Evolutionary conservation across 2,113 vertebrate species (phyloP).

Genomic region (Channa argus): DNA sequence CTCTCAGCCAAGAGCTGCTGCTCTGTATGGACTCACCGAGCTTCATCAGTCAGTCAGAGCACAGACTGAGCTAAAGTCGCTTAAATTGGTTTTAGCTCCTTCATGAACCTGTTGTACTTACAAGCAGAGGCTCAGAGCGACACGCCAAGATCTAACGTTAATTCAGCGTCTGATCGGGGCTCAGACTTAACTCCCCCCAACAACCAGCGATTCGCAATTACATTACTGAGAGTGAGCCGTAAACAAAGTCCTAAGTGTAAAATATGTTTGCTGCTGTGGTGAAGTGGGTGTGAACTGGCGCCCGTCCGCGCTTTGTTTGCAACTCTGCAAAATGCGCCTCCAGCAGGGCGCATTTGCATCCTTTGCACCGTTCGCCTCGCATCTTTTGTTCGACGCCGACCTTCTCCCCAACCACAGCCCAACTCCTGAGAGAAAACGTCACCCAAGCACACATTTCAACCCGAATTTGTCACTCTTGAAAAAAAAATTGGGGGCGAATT

Average conservation of each 20-base stretch:
- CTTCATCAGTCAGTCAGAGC: neutral
- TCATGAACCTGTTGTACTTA: neutral
- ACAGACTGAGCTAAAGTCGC: neutral
- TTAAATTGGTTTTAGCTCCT: too few relatives aligned
- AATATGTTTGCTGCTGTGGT: neutral
- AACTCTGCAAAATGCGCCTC: slow-evolving; percentile 68
- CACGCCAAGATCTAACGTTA: too few relatives aligned
- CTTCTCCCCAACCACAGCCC: neutral
- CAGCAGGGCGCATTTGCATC: slow-evolving; percentile 75
- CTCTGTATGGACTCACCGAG: neutral
- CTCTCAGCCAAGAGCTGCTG: slow-evolving; percentile 40
- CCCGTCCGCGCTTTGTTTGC: slow-evolving; percentile 71
- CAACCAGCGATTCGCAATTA: too few relatives aligned
- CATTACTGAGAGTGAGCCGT: too few relatives aligned
- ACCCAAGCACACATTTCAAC: neutral
- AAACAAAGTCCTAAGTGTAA: too few relatives aligned
- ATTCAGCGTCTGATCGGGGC: too few relatives aligned
- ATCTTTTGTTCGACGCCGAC: slow-evolving; percentile 79
- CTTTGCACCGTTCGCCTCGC: slow-evolving; percentile 50
- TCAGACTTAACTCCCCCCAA: too few relatives aligned
- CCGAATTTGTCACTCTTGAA: accelerated
- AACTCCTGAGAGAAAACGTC: slow-evolving; percentile 62
- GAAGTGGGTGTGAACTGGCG: slow-evolving; percentile 1
- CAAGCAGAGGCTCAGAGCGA: too few relatives aligned
- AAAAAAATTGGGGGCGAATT: neutral